Percentiles rank a stretch among this genome's conserved stretches.
Evolutionary conservation across 1,140 invertebrate species (phyloP).

Genomic region (Phocides pigmalion): DNA sequence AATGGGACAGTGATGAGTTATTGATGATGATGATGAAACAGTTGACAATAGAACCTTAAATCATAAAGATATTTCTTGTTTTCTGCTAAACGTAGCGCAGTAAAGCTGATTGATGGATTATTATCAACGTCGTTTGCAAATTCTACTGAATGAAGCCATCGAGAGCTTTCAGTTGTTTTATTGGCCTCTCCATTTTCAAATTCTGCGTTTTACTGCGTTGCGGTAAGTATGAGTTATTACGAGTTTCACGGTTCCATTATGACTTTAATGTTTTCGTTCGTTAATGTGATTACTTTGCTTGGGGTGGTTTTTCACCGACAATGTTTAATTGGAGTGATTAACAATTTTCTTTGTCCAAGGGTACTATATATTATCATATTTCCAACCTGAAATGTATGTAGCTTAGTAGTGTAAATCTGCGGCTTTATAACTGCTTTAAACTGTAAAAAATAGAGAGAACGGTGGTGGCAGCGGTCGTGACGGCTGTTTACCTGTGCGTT

Average conservation of each 20-base stretch:
- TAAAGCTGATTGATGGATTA: conserved; percentile 52
- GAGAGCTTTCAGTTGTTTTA: conserved; percentile 32
- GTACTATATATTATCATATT: too few relatives aligned
- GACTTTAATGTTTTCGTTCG: conserved; percentile 17
- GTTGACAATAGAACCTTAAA: background rate
- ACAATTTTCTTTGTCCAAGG: too few relatives aligned
- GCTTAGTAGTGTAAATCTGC: too few relatives aligned
- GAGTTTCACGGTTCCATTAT: conserved; percentile 27
- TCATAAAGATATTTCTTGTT: background rate
- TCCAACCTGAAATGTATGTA: too few relatives aligned
- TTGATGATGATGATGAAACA: too few relatives aligned
- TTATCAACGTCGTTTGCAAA: conserved; percentile 60
- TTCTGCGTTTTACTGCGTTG: conserved; percentile 22
- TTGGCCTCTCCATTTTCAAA: conserved; percentile 44
- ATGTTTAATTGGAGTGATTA: too few relatives aligned
- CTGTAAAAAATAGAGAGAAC: too few relatives aligned
- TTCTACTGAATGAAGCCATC: conserved; percentile 48
- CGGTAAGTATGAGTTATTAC: conserved; percentile 25
- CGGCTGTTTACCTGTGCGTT: too few relatives aligned
- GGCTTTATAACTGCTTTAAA: too few relatives aligned
- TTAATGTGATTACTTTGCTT: conserved; percentile 17
- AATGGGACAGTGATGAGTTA: too few relatives aligned
- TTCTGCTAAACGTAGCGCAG: background rate
- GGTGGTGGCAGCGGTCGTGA: too few relatives aligned
- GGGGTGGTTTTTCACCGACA: too few relatives aligned